These are phyloP conservation scores for Pachyseris speciosa DNA, from an alignment of 64 coral and sea anemone species.

Conservation along the genomic window DNA sequence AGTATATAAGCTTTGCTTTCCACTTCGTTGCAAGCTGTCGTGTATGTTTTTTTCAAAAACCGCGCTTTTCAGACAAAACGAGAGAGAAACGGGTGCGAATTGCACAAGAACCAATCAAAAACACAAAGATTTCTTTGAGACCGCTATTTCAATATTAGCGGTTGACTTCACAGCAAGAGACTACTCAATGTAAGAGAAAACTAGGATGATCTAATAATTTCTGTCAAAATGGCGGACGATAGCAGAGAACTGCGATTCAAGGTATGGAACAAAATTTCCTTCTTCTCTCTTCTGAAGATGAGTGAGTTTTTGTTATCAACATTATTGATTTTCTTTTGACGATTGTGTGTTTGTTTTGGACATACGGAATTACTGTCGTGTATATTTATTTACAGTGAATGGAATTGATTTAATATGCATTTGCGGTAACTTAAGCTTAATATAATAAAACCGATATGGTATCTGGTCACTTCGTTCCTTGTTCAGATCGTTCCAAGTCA, in stretches of 20 bases:
- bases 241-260: conserved; percentile 11
- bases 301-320: neutral
- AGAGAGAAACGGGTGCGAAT: neutral
- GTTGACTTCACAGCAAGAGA: neutral
- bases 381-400: too few relatives aligned
- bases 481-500: too few relatives aligned
- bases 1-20: neutral
- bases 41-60: neutral
- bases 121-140: neutral
- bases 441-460: too few relatives aligned
- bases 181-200: neutral
- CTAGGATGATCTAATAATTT: neutral
- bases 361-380: neutral
- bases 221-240: neutral
- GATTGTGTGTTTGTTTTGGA: neutral
- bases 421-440: too few relatives aligned
- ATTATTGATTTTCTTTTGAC: neutral
- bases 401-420: too few relatives aligned
- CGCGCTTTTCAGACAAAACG: neutral
- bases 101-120: conserved; percentile 3
- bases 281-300: neutral
- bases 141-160: neutral
- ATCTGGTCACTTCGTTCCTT: too few relatives aligned
- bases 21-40: neutral
- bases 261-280: neutral